Evolutionary conservation across 2,888 invertebrate genomes (phyloP), one percentile per base, ranked within the genome.

Genomic region (Apodemia hepburni): DNA sequence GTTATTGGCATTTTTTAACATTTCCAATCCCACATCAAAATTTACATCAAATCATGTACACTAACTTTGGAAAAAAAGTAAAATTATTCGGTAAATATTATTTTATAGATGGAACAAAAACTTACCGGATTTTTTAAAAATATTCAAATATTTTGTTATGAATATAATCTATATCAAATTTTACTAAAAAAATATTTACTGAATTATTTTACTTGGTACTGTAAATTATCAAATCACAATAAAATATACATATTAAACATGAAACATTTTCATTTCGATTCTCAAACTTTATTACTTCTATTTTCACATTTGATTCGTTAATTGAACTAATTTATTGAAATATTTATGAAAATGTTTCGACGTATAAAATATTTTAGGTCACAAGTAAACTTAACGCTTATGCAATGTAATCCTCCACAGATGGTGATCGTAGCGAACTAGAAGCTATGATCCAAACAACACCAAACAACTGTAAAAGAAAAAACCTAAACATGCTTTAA

Each of bases 401-500:
- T 80, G 88, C 90, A 84, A 84, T 90, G 84, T 90, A 88, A 89
- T 88, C 88, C 83, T 90, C 82, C 92, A 89, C 92, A 92, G 92
- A 92, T 92, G 92, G 92, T 83, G 92, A 92, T 88, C 92, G 90
- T 92, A 92, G 92, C 85, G 92, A 92, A 86, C 91, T 92, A 81
- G 92, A 92, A 71, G 92, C 87, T 91, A 92, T 92, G 92, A 92
- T 92, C 80, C 92, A 92, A 92, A 92, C 88, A 71, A 92, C 92
- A 87, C 92, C 92, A 87, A 92, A 92, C 91, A 91, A 92, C 92
- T 92, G 92, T 91, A 92, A 92, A 92, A 85, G 92, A 91, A 92
- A 92, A 85, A 92, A 92, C 84, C 82, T 92, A 87, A 92, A 92
- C 86, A 92, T 92, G 92, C 92, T 92, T 88, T 92, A 92, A 85